Evolutionary conservation across 2,797 vertebrate species (phyloP), one percentile per base, ranked within the genome.

Genomic region (Hypotaenidia philippensis): DNA sequence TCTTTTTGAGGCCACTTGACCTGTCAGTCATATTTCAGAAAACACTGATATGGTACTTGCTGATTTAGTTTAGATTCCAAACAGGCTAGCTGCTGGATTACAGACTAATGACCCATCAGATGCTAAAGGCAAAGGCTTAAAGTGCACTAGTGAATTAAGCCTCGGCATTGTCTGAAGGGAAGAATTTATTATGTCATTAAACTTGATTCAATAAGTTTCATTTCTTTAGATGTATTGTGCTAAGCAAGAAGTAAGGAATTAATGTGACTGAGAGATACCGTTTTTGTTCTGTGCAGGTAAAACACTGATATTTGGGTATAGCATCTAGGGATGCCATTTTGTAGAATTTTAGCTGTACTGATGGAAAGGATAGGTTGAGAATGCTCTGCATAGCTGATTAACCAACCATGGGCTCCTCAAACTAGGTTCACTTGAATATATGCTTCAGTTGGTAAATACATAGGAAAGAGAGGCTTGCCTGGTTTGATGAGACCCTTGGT

Each of bases 81-180:
- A 97, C 96, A 97, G 95, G 97, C 96, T 72, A 41, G 93, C 96
- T 98, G 94, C 91, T 98, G 97, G 97, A 98, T 98, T 98, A 97
- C 97, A 98, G 97, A 95, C 98, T 98, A 98, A 98, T 98, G 98
- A 98, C 97, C 97, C 98, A 98, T 98, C 97, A 94, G 96, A 97
- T 85, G 97, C 98, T 98, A 91, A 98, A 98, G 98, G 98, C 97
- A 98, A 98, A 97, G 94, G 97, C 97, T 98, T 98, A 97, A 98
- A 98, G 97, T 98, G 97, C 97, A 97, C 96, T 96, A 94, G 96
- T 98, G 97, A 98, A 98, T 98, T 97, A 98, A 98, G 97, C 95
- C 97, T 98, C 96, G 94, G 89, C 91, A 81, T 97, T 98, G 97
- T 98, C 79, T 88, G 96, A 97, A 98, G 97, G 97, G 93, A 97